Evolutionary conservation across 1,140 invertebrate species (phyloP).

Genomic region (Grapholita molesta): DNA sequence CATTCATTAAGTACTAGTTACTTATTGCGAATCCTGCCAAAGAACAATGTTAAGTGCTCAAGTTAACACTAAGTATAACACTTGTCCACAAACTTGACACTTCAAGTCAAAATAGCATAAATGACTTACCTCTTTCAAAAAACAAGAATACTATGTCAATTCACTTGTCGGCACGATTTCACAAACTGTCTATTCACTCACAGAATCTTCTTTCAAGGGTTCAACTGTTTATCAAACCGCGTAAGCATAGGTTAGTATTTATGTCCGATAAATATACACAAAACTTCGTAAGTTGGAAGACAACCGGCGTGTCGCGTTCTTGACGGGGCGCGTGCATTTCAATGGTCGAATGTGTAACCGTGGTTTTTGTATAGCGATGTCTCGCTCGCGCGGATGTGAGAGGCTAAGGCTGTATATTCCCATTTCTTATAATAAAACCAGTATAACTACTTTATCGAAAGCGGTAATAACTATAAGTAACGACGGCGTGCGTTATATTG

Average conservation of each 20-base stretch:
- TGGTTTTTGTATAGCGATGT: constrained; percentile 73
- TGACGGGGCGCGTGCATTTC: constrained; percentile 73
- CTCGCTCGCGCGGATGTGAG: constrained; percentile 49
- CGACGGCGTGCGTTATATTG: not conserved
- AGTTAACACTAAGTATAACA: not conserved
- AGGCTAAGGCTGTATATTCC: constrained; percentile 26
- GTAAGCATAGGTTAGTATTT: constrained; percentile 41
- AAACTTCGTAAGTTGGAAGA: constrained; percentile 55
- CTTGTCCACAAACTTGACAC: not conserved
- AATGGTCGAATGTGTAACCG: constrained; percentile 75
- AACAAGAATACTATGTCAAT: constrained; percentile 3
- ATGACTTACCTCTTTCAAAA: constrained; percentile 23
- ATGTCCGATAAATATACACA: constrained; percentile 51
- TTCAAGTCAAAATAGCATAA: not conserved
- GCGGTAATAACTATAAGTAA: not conserved
- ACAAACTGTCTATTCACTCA: constrained; percentile 30
- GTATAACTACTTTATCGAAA: not conserved
- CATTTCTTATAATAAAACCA: not conserved
- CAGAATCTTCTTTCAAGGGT: constrained; percentile 31
- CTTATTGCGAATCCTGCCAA: not conserved
- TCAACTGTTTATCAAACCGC: constrained; percentile 29
- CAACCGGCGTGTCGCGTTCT: constrained; percentile 56
- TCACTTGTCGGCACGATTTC: constrained; percentile 15
- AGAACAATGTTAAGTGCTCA: not conserved
- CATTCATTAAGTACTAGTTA: too few species aligned